These are phyloP conservation scores for Sinotaia quadrata DNA, from an alignment of 2,888 invertebrate genomes.

Conservation along the genomic window DNA sequence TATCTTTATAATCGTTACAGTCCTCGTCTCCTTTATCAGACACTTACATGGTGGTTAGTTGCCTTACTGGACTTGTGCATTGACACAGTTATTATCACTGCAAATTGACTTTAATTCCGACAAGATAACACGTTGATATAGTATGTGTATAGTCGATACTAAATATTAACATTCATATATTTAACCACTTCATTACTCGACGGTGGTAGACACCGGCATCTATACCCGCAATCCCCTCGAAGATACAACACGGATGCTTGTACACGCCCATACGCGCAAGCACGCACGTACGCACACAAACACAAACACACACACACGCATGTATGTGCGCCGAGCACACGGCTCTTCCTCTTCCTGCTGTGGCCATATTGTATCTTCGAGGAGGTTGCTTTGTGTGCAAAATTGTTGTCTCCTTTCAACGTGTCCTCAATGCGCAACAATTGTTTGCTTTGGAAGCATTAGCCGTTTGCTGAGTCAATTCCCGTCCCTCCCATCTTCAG, in stretches of 20 bases:
- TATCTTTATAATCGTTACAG: too few species aligned
- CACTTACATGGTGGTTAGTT: too few species aligned
- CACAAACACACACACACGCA: background rate
- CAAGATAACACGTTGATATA: too few species aligned
- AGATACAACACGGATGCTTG: background rate
- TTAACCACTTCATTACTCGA: too few species aligned
- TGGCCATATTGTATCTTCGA: background rate
- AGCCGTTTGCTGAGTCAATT: conserved; percentile 6
- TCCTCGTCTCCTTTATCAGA: too few species aligned
- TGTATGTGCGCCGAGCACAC: background rate
- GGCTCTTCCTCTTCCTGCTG: background rate
- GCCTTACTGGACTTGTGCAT: too few species aligned
- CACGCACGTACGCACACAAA: background rate
- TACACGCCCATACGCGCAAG: background rate
- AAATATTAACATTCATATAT: too few species aligned
- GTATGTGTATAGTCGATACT: too few species aligned
- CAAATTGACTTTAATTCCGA: too few species aligned
- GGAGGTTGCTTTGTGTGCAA: background rate
- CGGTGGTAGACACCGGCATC: too few species aligned
- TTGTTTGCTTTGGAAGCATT: conserved; percentile 2
- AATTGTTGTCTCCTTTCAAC: background rate
- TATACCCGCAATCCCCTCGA: too few species aligned
- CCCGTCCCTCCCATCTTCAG: background rate
- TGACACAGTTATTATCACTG: too few species aligned
- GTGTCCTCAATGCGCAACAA: conserved; percentile 3